phyloP scores from a whole-genome alignment of 2,797 vertebrate genomes.

The Staurois parvus region DNA sequence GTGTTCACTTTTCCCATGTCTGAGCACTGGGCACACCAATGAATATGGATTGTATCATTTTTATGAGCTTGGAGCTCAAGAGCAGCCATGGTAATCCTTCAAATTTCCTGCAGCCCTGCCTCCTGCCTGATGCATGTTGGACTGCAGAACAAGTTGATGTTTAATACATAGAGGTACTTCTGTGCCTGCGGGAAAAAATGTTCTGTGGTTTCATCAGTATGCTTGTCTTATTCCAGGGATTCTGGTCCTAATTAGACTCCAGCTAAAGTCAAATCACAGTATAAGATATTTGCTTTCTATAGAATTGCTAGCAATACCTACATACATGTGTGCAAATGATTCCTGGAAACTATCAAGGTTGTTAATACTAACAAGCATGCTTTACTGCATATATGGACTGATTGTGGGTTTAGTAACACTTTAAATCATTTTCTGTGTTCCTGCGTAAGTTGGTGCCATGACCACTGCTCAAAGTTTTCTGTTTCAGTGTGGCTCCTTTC shows the following conservation, averaged over 20 bases:
- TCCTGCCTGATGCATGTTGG: constrained; percentile 54
- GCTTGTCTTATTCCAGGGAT: not conserved
- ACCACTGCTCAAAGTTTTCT: too few species aligned
- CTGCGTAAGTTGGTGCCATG: too few species aligned
- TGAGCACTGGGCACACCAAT: not conserved
- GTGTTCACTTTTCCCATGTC: not conserved
- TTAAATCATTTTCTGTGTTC: too few species aligned
- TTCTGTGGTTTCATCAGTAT: constrained; percentile 67
- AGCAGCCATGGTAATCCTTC: constrained; percentile 67
- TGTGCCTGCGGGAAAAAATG: constrained; percentile 66
- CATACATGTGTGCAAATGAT: not conserved
- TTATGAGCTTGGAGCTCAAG: constrained; percentile 68
- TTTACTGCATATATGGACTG: too few species aligned
- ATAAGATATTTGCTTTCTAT: not conserved
- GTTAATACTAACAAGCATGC: too few species aligned
- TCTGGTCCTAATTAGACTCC: not conserved
- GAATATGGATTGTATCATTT: constrained; percentile 74
- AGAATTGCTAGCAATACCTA: not conserved
- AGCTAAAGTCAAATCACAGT: not conserved
- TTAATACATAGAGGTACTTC: constrained; percentile 68
- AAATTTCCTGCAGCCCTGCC: constrained; percentile 69
- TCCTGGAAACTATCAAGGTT: not conserved
- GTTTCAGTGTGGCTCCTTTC: too few species aligned
- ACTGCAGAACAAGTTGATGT: constrained; percentile 63
- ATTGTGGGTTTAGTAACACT: too few species aligned